Conservation (phyloP, 2,113 vertebrate species). For the Macquaria ambigua region DNA sequence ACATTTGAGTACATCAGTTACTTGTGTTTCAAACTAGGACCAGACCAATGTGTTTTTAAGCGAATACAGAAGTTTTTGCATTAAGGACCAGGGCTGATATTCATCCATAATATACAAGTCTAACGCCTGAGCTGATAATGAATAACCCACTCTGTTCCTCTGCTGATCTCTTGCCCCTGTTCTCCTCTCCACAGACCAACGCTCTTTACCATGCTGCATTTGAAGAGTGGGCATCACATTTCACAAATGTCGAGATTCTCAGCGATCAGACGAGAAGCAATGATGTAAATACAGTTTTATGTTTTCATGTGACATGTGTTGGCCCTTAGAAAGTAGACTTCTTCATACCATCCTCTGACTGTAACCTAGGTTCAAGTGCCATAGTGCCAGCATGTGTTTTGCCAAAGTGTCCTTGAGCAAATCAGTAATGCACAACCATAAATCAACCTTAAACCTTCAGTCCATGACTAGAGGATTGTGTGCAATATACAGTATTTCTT, state of each 20-base stretch:
- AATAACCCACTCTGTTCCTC: background rate
- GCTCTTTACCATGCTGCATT: slow-evolving; percentile 80
- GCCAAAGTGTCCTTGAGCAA: background rate
- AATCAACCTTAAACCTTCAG: too few species aligned
- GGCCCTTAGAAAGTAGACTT: background rate
- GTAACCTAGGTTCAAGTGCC: background rate
- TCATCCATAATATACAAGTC: background rate
- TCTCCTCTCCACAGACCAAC: slow-evolving; percentile 81
- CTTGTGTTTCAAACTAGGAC: too few species aligned
- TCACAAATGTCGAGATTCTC: slow-evolving; percentile 80
- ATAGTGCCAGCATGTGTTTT: background rate
- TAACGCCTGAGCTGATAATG: background rate
- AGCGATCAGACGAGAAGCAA: slow-evolving; percentile 85
- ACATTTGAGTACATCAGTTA: background rate
- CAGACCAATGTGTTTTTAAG: background rate
- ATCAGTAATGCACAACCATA: background rate
- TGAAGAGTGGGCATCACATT: slow-evolving; percentile 83
- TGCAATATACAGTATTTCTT: background rate
- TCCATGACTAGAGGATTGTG: background rate
- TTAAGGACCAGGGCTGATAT: background rate
- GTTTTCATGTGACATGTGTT: background rate
- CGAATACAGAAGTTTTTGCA: background rate
- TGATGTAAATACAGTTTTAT: slow-evolving; percentile 69
- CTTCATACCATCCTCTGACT: background rate
- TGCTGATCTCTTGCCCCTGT: background rate